Percentiles rank a stretch among this genome's conserved stretches.
Evolutionary conservation across 53 echinoderm and acorn worm species (phyloP).

Genomic region (Antedon mediterranea): DNA sequence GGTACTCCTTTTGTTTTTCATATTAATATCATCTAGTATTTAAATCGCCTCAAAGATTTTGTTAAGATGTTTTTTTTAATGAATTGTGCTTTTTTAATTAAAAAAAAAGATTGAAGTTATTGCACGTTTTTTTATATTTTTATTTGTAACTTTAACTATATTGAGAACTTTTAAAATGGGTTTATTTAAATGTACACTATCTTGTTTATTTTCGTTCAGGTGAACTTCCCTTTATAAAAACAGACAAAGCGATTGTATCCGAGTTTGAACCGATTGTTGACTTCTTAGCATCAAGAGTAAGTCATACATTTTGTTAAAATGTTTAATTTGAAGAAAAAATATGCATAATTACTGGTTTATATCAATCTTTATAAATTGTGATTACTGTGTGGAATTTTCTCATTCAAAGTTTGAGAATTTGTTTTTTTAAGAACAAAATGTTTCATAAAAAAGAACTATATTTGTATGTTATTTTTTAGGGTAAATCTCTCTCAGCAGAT

Average conservation of each 20-base stretch:
- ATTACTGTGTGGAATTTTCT: too few species aligned
- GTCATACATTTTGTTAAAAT: too few species aligned
- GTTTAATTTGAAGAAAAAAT: too few species aligned
- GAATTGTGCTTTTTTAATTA: neutral
- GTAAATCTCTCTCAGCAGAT: conserved; percentile 62
- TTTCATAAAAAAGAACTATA: too few species aligned
- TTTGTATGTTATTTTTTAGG: conserved; percentile 32
- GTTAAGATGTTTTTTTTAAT: too few species aligned
- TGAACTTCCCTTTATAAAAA: conserved; percentile 86
- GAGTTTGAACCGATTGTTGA: conserved; percentile 98
- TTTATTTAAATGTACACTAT: too few species aligned
- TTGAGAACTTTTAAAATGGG: too few species aligned
- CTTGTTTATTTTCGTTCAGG: conserved; percentile 29
- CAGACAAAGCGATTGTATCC: conserved; percentile 59
- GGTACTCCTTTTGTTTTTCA: conserved; percentile 19
- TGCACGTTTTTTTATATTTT: neutral
- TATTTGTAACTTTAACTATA: too few species aligned
- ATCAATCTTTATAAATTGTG: too few species aligned
- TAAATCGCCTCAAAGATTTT: neutral
- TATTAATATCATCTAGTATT: neutral
- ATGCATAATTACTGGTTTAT: too few species aligned
- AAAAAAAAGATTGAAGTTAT: neutral
- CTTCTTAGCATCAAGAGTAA: conserved; percentile 56
- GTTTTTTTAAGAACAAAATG: too few species aligned
- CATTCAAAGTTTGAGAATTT: too few species aligned